Base-by-base conservation (phyloP, 2,888 invertebrate species). In the Pyrochroa serraticornis region DNA sequence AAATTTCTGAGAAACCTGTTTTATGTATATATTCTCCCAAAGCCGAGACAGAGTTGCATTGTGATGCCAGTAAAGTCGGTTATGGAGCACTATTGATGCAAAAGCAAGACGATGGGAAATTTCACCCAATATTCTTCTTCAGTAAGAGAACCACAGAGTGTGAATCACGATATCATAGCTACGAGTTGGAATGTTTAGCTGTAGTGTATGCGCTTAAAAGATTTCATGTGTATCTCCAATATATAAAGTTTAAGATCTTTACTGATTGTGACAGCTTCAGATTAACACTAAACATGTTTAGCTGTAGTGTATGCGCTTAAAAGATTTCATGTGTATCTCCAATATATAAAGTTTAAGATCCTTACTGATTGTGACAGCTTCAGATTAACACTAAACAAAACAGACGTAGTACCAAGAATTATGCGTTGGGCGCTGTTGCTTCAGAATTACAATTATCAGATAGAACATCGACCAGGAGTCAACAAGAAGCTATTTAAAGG, bases 61-160 rank as follows among this genome's bases (percentile, higher is more conserved):
- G 65, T 9, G 74, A 73, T 62, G 74, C 71, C 0, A 69, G 69
- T 55, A 31, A 61, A 0, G 1, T 8, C 2, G 71, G 71, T 1
- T 72, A 58, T 49, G 71, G 70, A 12, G 62, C 70, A n/a, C 59
- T 71, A 12, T 50, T 64, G 31, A n/a, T 60, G 6, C 64, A 64
- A 41, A 59, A 54, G 43, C 58, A 63, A 30, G 7, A 12, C 8
- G 61, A 62, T 57, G 43, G 47, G 7, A 63, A 64, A 46, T 65
- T 71, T 13, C 67, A 71, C 43, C 70, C 71, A 0, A 53, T 75
- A 8, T 68, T 66, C 44, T 75, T 68, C 58, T 72, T 67, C 53
- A 74, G 70, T 3, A 67, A 67, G 39, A 51, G 70, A 34, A 70
- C 68, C 2, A 66, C 68, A 5, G 57, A 50, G 0, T 31, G 49